Percentiles rank a stretch among this genome's conserved stretches.
phyloP scores from a whole-genome alignment of 2,888 invertebrate species.

The Callyntrura sp. region DNA sequence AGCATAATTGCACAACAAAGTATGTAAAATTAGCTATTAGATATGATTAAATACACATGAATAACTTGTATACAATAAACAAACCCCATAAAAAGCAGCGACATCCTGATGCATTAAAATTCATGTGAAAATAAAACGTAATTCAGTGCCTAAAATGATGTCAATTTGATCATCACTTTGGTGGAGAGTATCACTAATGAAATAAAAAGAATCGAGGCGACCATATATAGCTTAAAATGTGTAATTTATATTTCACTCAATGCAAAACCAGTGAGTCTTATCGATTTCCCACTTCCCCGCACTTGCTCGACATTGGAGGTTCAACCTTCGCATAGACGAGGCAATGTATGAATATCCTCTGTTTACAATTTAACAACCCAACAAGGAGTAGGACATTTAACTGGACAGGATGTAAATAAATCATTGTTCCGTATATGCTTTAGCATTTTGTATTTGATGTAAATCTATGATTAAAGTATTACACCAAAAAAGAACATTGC shows the following conservation, averaged over 20 bases:
- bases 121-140: not conserved
- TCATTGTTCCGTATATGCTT: not conserved
- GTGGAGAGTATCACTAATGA: too few species aligned
- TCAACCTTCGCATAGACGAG: not conserved
- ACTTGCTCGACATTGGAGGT: not conserved
- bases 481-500: not conserved
- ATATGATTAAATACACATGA: not conserved
- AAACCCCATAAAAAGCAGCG: too few species aligned
- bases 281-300: not conserved
- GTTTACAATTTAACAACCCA: too few species aligned
- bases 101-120: not conserved
- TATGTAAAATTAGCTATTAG: too few species aligned
- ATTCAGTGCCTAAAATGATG: not conserved
- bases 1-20: too few species aligned
- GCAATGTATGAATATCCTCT: too few species aligned
- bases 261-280: not conserved
- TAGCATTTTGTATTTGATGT: not conserved
- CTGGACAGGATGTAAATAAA: conserved; percentile 36
- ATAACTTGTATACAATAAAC: not conserved
- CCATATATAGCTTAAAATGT: not conserved
- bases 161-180: too few species aligned
- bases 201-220: too few species aligned
- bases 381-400: not conserved
- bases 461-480: not conserved
- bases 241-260: not conserved